A percentile compares a stretch with the other conserved stretches of the same genome.
phyloP scores from a whole-genome alignment of 2,797 vertebrate genomes.

The Rousettus madagascariensis region DNA sequence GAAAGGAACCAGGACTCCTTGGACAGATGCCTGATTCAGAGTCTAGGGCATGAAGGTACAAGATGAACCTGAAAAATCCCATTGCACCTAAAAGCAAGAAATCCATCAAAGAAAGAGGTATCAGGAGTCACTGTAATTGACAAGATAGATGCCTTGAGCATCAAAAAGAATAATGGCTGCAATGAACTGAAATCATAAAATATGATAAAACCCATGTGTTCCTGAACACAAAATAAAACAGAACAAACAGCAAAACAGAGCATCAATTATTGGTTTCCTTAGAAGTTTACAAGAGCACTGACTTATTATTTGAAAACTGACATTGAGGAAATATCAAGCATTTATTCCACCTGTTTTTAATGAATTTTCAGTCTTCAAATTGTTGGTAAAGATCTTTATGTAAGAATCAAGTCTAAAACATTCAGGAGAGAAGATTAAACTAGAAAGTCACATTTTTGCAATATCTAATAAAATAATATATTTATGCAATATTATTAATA shows the following conservation, averaged over 20 bases:
- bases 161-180: not conserved
- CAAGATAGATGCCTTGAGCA: not conserved
- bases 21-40: not conserved
- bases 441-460: not conserved
- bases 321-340: not conserved
- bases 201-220: not conserved
- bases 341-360: not conserved
- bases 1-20: not conserved
- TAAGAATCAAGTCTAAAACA: not conserved
- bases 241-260: not conserved
- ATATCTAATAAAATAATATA: not conserved
- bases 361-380: not conserved
- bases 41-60: not conserved
- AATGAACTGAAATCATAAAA: not conserved
- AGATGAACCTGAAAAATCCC: not conserved
- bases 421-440: not conserved
- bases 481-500: not conserved
- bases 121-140: not conserved
- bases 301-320: not conserved
- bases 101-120: not conserved
- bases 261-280: not conserved
- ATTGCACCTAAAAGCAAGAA: not conserved
- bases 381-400: not conserved
- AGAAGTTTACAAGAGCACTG: not conserved
- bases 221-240: not conserved